phyloP scores from a whole-genome alignment of 2,113 vertebrate genomes.

The Isurus oxyrinchus region DNA sequence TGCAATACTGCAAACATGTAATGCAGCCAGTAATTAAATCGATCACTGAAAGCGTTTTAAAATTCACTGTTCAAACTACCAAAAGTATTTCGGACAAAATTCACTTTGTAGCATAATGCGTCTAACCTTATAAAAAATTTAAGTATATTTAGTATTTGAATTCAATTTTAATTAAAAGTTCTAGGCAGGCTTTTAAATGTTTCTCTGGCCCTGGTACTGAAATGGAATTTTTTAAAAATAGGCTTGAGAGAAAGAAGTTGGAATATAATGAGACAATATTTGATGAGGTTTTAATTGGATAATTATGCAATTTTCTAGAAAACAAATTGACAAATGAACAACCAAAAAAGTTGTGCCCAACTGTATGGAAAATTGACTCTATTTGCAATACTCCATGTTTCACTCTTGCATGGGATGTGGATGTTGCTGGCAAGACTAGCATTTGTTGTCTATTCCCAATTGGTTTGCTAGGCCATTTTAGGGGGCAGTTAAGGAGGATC shows the following conservation, averaged over 20 bases:
- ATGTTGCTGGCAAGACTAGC: too few species aligned
- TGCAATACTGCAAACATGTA: background rate
- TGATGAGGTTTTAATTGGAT: background rate
- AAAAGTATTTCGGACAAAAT: background rate
- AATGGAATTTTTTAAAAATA: background rate
- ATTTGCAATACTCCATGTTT: background rate
- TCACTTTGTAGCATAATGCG: background rate
- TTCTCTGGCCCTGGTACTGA: background rate
- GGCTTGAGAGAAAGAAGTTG: background rate
- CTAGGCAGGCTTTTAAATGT: background rate
- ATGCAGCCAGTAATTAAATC: background rate
- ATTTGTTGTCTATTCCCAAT: too few species aligned
- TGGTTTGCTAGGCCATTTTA: too few species aligned
- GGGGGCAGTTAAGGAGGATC: too few species aligned
- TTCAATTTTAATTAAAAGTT: background rate
- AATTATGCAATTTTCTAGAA: background rate
- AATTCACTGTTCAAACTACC: background rate
- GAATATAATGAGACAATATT: background rate
- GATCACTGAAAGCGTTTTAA: background rate
- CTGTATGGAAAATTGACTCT: background rate
- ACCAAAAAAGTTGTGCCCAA: background rate
- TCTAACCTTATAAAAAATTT: background rate
- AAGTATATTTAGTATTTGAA: background rate
- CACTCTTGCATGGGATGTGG: too few species aligned
- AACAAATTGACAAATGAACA: background rate